Percentiles rank a stretch among this genome's conserved stretches.
Evolutionary conservation across 2,888 invertebrate genomes (phyloP).

Genomic region (Tiliacea citrago): DNA sequence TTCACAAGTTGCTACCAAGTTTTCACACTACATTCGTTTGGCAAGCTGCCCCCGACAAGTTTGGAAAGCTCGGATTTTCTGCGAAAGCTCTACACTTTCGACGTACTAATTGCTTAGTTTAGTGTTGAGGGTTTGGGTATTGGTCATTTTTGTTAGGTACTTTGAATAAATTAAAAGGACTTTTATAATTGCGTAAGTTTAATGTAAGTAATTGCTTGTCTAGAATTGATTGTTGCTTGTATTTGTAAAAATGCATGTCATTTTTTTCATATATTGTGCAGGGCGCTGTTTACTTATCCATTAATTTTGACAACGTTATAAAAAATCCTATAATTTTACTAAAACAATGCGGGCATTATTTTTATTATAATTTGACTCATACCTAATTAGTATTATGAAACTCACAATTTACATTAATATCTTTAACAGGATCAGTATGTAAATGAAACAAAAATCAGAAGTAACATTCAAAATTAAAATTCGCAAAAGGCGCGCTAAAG

Average conservation of each 20-base stretch:
- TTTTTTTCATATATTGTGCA: not conserved
- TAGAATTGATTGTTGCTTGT: not conserved
- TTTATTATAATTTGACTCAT: not conserved
- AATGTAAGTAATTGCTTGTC: not conserved
- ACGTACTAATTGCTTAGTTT: constrained; percentile 75
- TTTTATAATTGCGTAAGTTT: constrained; percentile 1
- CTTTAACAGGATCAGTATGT: not conserved
- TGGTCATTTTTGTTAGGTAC: constrained; percentile 52
- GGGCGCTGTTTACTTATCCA: not conserved
- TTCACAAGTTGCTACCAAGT: constrained; percentile 74
- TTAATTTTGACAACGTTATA: not conserved
- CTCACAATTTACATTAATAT: not conserved
- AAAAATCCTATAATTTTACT: not conserved
- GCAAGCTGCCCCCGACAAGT: constrained; percentile 76
- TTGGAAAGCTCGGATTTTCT: constrained; percentile 77
- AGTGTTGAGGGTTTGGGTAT: constrained; percentile 55
- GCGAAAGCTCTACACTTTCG: constrained; percentile 74
- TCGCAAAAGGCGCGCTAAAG: constrained; percentile 56
- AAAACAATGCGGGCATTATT: not conserved
- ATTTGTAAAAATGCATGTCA: not conserved
- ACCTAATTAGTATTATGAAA: not conserved
- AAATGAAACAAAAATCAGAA: constrained; percentile 9
- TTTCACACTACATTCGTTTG: constrained; percentile 76
- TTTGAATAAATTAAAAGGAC: constrained; percentile 27
- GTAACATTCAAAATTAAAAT: constrained; percentile 13